Evolutionary conservation across 2,113 vertebrate species (phyloP).

Genomic region (Bathybates hornii): DNA sequence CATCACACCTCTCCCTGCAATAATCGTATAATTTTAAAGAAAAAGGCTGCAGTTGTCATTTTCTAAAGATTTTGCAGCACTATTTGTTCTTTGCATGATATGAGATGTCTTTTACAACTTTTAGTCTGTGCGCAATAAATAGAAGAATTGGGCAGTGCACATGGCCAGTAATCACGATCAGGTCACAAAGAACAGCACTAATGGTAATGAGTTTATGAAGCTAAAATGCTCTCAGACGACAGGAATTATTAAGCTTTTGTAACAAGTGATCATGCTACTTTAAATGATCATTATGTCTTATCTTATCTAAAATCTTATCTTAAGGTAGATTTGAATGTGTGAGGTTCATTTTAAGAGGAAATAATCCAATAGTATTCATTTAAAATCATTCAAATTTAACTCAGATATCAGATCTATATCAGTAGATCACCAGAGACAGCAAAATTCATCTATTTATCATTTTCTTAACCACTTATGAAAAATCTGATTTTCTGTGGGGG

Average conservation of each 20-base stretch:
- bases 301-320: neutral
- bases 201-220: neutral
- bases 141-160: neutral
- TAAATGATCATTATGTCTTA: neutral
- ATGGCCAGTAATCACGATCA: neutral
- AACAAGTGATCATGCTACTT: neutral
- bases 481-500: neutral
- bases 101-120: neutral
- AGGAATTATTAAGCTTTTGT: neutral
- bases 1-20: neutral
- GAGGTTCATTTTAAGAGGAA: neutral
- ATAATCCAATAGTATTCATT: neutral
- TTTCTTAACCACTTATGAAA: neutral
- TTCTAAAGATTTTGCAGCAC: neutral
- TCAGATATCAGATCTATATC: neutral
- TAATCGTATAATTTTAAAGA: neutral
- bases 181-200: neutral
- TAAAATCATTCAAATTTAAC: neutral
- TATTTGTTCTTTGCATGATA: neutral
- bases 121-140: neutral
- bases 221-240: neutral
- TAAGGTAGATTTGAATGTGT: neutral
- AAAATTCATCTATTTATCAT: neutral
- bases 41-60: neutral
- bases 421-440: neutral